Conservation (phyloP, 2,888 invertebrate genomes). For the Lumbricus terrestris region DNA sequence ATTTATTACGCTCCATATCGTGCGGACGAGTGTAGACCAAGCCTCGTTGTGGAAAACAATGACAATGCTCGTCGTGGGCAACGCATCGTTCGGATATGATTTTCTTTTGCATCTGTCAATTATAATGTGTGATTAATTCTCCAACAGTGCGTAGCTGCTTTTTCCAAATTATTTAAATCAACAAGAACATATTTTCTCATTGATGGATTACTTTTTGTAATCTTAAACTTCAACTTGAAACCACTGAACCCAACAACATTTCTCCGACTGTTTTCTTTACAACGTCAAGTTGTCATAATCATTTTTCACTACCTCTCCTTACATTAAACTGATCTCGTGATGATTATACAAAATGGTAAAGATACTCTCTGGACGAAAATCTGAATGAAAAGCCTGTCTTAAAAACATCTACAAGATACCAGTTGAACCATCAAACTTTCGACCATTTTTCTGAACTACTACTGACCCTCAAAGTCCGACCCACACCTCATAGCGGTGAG, state of each 20-base stretch:
- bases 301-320: background rate
- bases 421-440: background rate
- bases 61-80: constrained; percentile 86
- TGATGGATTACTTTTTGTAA: background rate
- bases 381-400: background rate
- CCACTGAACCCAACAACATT: background rate
- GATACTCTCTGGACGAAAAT: background rate
- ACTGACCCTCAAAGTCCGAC: too few species aligned
- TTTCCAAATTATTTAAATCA: background rate
- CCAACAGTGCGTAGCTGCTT: background rate
- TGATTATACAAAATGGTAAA: background rate
- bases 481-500: too few species aligned
- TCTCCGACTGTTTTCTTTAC: background rate
- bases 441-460: background rate
- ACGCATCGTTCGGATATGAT: constrained; percentile 55
- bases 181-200: background rate
- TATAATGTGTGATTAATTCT: background rate
- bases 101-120: constrained; percentile 67
- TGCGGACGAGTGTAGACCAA: constrained; percentile 92
- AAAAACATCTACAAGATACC: background rate
- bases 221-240: background rate
- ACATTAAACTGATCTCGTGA: background rate
- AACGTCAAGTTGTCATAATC: background rate
- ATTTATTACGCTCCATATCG: constrained; percentile 95
- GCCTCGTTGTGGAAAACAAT: constrained; percentile 99